Evolutionary conservation across 2,113 vertebrate genomes (phyloP).

Genomic region (Helogale parvula): DNA sequence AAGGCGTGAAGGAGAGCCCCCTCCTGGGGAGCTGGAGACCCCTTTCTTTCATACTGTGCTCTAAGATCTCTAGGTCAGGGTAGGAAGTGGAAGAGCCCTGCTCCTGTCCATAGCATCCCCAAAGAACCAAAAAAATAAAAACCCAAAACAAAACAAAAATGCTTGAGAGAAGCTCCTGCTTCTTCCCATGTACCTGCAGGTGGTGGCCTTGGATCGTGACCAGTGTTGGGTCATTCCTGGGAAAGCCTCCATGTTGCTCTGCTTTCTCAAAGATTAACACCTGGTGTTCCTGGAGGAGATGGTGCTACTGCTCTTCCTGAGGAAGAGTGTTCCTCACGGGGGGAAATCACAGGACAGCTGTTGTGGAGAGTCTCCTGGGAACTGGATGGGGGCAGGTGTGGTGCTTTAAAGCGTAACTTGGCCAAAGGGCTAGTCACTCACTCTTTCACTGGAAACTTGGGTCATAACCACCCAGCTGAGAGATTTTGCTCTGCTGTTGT

Average conservation of each 20-base stretch:
- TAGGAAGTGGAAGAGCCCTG: not conserved
- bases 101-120: not conserved
- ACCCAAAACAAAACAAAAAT: not conserved
- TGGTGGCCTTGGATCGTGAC: not conserved
- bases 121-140: not conserved
- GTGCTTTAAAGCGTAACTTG: not conserved
- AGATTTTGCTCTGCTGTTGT: not conserved
- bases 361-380: not conserved
- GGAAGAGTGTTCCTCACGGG: not conserved
- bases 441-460: not conserved
- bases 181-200: not conserved
- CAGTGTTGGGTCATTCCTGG: not conserved
- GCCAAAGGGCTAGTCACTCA: not conserved
- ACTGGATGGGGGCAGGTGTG: not conserved
- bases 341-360: not conserved
- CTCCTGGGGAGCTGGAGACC: not conserved
- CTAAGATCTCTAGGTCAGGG: not conserved
- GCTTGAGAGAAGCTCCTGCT: not conserved
- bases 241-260: not conserved
- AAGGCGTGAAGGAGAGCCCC: not conserved
- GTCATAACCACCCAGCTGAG: not conserved
- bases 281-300: not conserved
- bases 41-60: not conserved
- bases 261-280: not conserved
- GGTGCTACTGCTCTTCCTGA: not conserved